phyloP scores from a whole-genome alignment of 2,113 vertebrate genomes.

The Ceuthmochares aereus region DNA sequence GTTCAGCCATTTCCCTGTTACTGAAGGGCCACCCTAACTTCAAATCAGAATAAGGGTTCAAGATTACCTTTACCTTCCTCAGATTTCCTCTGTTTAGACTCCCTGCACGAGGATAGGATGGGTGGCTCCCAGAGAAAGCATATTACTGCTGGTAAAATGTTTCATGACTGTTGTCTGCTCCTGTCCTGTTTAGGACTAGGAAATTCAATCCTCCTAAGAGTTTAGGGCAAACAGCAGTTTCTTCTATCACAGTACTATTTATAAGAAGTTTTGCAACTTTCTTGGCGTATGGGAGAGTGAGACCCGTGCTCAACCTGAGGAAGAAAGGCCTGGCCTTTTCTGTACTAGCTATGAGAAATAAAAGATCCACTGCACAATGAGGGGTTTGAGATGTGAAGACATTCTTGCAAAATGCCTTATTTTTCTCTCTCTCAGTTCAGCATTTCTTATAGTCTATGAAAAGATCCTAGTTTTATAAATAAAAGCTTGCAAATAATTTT shows the following conservation, averaged over 20 bases:
- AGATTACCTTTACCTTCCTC: slow-evolving; percentile 62
- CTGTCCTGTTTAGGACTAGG: background rate
- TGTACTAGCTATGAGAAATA: background rate
- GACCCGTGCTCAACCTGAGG: background rate
- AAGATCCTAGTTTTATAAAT: background rate
- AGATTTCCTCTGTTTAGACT: slow-evolving; percentile 36
- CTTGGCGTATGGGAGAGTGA: rapidly evolving
- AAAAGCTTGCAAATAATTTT: background rate
- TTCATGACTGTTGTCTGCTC: background rate
- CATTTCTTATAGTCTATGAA: background rate
- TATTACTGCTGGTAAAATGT: background rate
- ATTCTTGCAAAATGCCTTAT: background rate
- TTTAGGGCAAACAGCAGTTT: background rate
- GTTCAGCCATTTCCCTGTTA: slow-evolving; percentile 28
- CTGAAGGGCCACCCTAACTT: slow-evolving; percentile 42
- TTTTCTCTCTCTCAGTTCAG: background rate
- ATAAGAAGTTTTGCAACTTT: background rate
- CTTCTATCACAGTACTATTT: background rate
- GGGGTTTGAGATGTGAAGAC: background rate
- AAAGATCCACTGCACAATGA: background rate
- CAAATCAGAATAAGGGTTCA: slow-evolving; percentile 30
- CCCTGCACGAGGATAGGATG: background rate
- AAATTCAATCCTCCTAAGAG: background rate
- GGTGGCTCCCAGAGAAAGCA: background rate
- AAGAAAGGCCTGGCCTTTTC: background rate